These are phyloP conservation scores for Coregonus suidteri DNA, from an alignment of 2,797 vertebrate species.

Conservation along the genomic window DNA sequence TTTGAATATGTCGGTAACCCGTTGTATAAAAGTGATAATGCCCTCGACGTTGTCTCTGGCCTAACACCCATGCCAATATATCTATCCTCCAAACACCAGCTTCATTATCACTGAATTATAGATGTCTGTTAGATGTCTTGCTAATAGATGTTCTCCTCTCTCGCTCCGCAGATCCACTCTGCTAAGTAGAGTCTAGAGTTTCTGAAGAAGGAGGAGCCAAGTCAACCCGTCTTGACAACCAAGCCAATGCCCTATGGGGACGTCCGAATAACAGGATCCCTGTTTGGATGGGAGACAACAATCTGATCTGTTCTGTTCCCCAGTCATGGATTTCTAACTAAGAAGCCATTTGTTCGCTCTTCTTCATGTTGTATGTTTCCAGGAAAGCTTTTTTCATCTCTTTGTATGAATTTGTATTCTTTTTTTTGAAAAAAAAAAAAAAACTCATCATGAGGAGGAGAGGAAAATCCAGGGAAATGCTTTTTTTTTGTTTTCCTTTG, in stretches of 20 bases:
- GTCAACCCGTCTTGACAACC: constrained; percentile 44
- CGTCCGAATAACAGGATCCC: constrained; percentile 61
- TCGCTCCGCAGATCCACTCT: constrained; percentile 81
- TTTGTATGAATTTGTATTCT: constrained; percentile 70
- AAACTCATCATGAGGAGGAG: background rate
- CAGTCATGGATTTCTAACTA: constrained; percentile 37
- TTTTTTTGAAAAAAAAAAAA: constrained; percentile 8
- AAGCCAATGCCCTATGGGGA: constrained; percentile 29
- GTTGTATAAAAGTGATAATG: too few relatives aligned
- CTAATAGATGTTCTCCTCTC: constrained; percentile 23
- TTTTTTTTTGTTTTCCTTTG: background rate
- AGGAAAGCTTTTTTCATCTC: constrained; percentile 67
- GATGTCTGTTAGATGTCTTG: background rate
- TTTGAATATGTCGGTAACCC: too few relatives aligned
- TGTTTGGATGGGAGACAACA: constrained; percentile 69
- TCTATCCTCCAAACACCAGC: background rate
- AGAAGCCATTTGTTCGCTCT: constrained; percentile 33
- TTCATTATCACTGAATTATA: too few relatives aligned
- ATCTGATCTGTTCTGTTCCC: constrained; percentile 42
- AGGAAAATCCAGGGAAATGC: constrained; percentile 3
- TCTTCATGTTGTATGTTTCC: constrained; percentile 71
- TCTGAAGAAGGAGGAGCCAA: constrained; percentile 17
- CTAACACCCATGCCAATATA: background rate
- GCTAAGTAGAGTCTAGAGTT: constrained; percentile 82
- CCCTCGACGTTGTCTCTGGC: too few relatives aligned